Conservation (phyloP, 2,888 invertebrate species). For the Rhamphomyia laevipes region DNA sequence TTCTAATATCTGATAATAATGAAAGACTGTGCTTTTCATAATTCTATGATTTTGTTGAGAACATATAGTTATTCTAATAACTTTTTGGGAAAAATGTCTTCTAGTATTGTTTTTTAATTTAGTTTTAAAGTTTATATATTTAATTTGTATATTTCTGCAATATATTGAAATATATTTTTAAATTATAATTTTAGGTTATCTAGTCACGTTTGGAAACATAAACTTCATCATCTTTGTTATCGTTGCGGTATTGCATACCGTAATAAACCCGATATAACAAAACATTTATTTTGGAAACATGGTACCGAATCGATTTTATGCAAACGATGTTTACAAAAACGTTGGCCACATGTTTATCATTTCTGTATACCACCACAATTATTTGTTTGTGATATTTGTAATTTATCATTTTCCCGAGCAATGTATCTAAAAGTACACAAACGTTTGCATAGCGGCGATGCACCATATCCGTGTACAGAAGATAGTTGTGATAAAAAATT, state of each 20-base stretch:
- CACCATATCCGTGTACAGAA: conserved; percentile 59
- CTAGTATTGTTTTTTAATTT: no score
- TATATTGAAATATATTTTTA: no score
- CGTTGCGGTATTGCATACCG: conserved; percentile 79
- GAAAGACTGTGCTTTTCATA: no score
- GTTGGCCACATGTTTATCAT: conserved; percentile 87
- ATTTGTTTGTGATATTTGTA: conserved; percentile 74
- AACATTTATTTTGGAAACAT: conserved; percentile 87
- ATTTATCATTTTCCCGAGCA: conserved; percentile 59
- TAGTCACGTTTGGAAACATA: conserved; percentile 85
- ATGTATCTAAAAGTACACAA: conserved; percentile 75
- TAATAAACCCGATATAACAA: conserved; percentile 78
- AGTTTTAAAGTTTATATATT: no score
- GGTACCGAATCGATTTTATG: conserved; percentile 79
- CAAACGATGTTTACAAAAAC: conserved; percentile 75
- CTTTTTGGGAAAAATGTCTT: no score
- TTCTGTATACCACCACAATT: conserved; percentile 72
- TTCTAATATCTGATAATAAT: no score
- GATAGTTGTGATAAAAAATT: conserved; percentile 63
- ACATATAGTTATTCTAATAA: no score
- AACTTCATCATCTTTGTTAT: conserved; percentile 75
- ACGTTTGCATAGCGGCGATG: conserved; percentile 60
- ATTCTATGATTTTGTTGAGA: no score
- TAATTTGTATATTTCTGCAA: no score
- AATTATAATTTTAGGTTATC: conserved; percentile 45